Conservation (phyloP, 2,113 vertebrate species). For the Xiphophorus maculatus region DNA sequence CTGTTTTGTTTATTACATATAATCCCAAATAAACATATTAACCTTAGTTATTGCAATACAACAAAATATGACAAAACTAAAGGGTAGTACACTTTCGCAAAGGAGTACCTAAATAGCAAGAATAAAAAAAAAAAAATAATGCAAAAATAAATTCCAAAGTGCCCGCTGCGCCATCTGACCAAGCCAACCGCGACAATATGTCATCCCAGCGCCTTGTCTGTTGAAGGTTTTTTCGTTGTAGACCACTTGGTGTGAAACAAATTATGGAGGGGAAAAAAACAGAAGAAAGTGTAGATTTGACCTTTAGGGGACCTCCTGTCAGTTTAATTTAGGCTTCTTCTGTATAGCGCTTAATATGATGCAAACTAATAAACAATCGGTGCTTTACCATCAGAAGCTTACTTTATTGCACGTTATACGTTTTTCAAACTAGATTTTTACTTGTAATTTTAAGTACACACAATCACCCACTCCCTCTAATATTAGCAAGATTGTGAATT, state of each 20-base stretch:
- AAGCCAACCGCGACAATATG: not conserved
- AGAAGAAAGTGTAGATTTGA: not conserved
- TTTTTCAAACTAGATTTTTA: not conserved
- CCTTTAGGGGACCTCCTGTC: not conserved
- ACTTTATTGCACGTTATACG: not conserved
- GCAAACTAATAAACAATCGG: not conserved
- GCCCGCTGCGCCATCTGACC: not conserved
- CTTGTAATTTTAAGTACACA: conserved; percentile 4
- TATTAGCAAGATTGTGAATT: conserved; percentile 23
- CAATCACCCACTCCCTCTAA: conserved; percentile 11
- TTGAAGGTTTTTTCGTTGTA: not conserved
- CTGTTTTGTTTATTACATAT: not conserved
- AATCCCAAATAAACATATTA: not conserved
- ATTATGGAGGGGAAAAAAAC: not conserved
- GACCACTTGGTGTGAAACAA: not conserved
- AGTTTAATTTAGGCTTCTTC: not conserved
- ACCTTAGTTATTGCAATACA: not conserved
- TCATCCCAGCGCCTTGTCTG: not conserved
- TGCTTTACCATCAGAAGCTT: not conserved
- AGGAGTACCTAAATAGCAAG: not conserved
- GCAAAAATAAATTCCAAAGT: not conserved
- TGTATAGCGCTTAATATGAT: not conserved
- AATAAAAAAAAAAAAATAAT: not conserved
- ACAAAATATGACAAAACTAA: not conserved
- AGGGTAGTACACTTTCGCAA: not conserved